Percentiles rank a stretch among this genome's conserved stretches.
phyloP scores from a whole-genome alignment of 2,113 vertebrate genomes.

The Diadophis punctatus region DNA sequence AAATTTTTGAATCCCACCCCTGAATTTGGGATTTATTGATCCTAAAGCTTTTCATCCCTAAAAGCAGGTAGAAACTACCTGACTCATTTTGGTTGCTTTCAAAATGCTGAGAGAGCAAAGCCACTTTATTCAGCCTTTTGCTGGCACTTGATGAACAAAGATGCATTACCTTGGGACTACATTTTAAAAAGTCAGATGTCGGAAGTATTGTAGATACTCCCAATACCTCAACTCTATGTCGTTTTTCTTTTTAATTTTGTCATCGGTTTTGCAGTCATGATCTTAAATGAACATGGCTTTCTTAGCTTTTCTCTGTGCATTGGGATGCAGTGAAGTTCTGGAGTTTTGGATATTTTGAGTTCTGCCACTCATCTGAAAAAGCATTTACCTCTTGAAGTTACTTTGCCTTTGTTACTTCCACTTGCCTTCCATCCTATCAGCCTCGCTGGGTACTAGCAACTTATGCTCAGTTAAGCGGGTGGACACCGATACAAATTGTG shows the following conservation, averaged over 20 bases:
- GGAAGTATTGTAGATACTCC: not conserved
- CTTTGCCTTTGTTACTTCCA: not conserved
- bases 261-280: not conserved
- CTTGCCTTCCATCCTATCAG: not conserved
- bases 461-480: not conserved
- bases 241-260: not conserved
- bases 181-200: not conserved
- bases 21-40: not conserved
- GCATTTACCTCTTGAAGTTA: not conserved
- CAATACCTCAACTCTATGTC: not conserved
- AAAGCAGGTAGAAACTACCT: not conserved
- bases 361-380: not conserved
- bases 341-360: not conserved
- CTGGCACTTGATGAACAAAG: not conserved
- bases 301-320: not conserved
- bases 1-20: too few species aligned
- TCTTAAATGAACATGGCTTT: not conserved
- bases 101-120: not conserved
- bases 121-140: not conserved
- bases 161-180: not conserved
- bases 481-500: not conserved
- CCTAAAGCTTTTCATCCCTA: too few species aligned
- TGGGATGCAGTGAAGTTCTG: not conserved
- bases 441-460: not conserved
- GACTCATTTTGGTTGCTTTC: not conserved